Evolutionary conservation across 1,140 invertebrate genomes (phyloP).

Genomic region (Tribolium madens): DNA sequence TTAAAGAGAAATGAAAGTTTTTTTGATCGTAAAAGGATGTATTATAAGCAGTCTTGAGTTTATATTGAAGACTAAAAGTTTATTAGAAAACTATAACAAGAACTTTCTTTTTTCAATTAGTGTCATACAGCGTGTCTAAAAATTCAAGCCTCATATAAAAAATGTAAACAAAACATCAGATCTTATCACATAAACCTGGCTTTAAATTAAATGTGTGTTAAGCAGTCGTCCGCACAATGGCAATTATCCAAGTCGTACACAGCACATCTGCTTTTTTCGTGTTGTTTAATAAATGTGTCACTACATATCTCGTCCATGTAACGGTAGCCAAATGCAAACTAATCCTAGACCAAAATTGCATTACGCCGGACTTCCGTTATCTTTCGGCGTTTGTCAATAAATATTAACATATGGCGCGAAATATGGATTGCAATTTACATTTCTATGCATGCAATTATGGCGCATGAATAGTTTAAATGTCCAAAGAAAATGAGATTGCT

Average conservation of each 20-base stretch:
- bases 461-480: background rate
- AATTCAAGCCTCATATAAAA: background rate
- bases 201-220: slow-evolving; percentile 3
- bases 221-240: background rate
- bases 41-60: background rate
- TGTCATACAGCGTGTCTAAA: too few species aligned
- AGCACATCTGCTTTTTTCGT: slow-evolving; percentile 8
- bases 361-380: background rate
- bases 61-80: too few species aligned
- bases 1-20: background rate
- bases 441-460: background rate
- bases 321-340: slow-evolving; percentile 26
- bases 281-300: slow-evolving; percentile 32
- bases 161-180: background rate
- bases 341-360: background rate
- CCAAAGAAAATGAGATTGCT: background rate
- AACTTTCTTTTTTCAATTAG: too few species aligned
- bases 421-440: background rate
- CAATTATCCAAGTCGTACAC: slow-evolving; percentile 7
- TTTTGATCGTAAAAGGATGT: background rate
- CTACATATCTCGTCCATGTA: slow-evolving; percentile 37
- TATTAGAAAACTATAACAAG: too few species aligned
- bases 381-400: background rate
- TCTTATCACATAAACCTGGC: background rate
- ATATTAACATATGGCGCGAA: background rate